A percentile compares a stretch with the other conserved stretches of the same genome.
phyloP scores from a whole-genome alignment of 2,113 vertebrate genomes.

The Prinia subflava region DNA sequence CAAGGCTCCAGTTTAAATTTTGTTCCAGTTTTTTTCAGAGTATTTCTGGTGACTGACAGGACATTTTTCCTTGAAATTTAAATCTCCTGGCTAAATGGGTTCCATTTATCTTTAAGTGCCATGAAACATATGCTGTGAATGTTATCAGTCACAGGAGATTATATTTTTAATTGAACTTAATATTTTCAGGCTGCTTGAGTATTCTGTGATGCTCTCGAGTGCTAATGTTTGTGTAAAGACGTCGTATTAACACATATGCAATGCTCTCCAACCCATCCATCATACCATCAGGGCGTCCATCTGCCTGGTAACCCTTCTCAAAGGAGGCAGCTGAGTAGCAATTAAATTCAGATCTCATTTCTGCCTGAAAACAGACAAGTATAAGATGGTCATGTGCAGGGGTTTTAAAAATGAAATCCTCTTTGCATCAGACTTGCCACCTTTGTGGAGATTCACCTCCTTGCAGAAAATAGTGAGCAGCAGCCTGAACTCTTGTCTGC shows the following conservation, averaged over 20 bases:
- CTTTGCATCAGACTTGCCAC: background rate
- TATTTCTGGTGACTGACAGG: background rate
- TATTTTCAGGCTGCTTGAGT: background rate
- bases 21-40: background rate
- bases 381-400: background rate
- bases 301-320: background rate
- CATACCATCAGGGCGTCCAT: background rate
- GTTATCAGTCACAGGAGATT: background rate
- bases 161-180: background rate
- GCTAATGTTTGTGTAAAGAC: background rate
- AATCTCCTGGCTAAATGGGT: background rate
- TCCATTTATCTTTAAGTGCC: background rate
- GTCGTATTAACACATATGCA: background rate
- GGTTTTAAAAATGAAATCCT: background rate
- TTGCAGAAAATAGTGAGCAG: conserved; percentile 38
- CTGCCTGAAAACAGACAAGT: background rate
- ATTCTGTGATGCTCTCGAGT: background rate
- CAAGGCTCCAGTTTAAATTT: background rate
- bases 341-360: background rate
- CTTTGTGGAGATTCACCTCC: conserved; percentile 5
- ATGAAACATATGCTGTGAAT: background rate
- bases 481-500: conserved; percentile 1
- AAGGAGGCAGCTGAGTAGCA: background rate
- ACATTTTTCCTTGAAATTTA: background rate
- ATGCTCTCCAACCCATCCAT: background rate